Conservation (phyloP, 2,113 vertebrate genomes). For the Spermophilus dauricus region DNA sequence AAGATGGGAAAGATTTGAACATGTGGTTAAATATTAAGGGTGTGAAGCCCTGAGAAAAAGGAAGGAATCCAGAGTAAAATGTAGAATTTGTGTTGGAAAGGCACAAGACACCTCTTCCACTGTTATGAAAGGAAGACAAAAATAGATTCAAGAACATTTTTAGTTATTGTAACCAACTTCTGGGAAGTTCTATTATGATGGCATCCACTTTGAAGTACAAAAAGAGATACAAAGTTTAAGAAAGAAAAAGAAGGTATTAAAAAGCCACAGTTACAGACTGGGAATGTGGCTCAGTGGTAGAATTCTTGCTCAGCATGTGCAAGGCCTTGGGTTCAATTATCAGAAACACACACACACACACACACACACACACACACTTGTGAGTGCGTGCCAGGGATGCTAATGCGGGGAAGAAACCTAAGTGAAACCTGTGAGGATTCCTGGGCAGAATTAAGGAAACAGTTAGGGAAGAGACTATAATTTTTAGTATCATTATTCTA, state of each 20-base stretch:
- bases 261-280: background rate
- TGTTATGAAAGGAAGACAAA: background rate
- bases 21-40: background rate
- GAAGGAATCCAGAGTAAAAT: background rate
- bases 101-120: background rate
- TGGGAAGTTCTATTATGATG: background rate
- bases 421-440: background rate
- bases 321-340: too few relatives aligned
- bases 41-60: background rate
- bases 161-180: background rate
- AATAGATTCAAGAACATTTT: background rate
- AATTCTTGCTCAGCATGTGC: too few relatives aligned
- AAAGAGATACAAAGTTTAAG: background rate
- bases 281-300: too few relatives aligned
- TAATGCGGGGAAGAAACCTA: background rate
- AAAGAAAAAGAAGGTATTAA: constrained; percentile 4
- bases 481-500: background rate
- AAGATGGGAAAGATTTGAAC: background rate
- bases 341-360: too few relatives aligned
- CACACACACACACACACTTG: too few relatives aligned
- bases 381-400: background rate
- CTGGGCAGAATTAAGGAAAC: background rate
- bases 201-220: background rate
- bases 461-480: background rate
- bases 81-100: background rate